Evolutionary conservation across 2,797 vertebrate species (phyloP), one percentile per base, ranked within the genome.

Genomic region (Brotula barbata): DNA sequence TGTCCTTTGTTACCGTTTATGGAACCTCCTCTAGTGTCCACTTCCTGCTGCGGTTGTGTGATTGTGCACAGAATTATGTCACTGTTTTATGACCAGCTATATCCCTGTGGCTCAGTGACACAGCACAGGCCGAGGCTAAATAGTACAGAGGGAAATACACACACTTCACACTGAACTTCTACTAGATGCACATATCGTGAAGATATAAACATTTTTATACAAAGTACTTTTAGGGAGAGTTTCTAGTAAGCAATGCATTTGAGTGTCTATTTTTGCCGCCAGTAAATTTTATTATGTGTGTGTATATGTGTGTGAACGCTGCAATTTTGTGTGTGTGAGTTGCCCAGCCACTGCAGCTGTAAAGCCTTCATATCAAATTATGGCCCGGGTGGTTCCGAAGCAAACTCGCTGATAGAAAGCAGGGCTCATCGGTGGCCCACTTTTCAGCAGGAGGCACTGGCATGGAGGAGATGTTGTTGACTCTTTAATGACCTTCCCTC

Each of bases 361-460:
- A 55, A 31, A 25, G 50, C 66, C 51, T 64, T 49, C 1, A 16
- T 76, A 59, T 67, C 73, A 54, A 66, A 68, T 77, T 51, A 45
- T 68, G 53, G 34, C 50, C 65, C 66, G 73, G 67, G 62, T 31
- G 45, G 5, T 41, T 57, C 77, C 74, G 59, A 64, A 36, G 45
- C 56, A 64, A 5, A 1, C 23, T 37, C n/a, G 15, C 33, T 48
- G 57, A 78, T 56, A 75, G 57, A 41, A 13, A 49, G 46, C 44
- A 3, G 21, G 58, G 55, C 59, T 54, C 34, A 3, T 49, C 10
- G 19, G 20, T 4, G 21, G 19, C 43, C 43, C 15, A 31, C 57
- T 55, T 56, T 41, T 50, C 49, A 3, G 58, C 41, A 56, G 51
- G 43, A 55, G 67, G 19, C 22, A 58, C 47, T 19, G 9, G 25